Evolutionary conservation across 1,140 invertebrate species (phyloP).

Genomic region (Pogonomyrmex barbatus): DNA sequence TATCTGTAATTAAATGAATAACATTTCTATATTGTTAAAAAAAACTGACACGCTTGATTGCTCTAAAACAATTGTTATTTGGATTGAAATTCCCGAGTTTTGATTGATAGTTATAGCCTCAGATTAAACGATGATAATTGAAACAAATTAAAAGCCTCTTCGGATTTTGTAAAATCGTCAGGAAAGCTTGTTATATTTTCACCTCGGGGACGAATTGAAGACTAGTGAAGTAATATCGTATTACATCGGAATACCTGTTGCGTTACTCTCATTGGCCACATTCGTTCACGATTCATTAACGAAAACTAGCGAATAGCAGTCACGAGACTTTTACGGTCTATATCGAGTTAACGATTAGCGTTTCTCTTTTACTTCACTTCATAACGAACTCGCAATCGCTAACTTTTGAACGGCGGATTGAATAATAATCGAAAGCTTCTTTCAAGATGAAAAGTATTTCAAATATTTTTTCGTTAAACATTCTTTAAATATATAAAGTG

Average conservation of each 20-base stretch:
- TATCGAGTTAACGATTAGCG: conserved; percentile 51
- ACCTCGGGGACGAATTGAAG: conserved; percentile 38
- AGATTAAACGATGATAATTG: conserved; percentile 26
- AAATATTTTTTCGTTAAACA: background rate
- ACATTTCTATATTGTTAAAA: background rate
- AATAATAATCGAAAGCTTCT: background rate
- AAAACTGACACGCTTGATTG: background rate
- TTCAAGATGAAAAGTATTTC: background rate
- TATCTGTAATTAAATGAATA: conserved; percentile 3
- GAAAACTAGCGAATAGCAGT: conserved; percentile 46
- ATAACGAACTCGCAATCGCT: background rate
- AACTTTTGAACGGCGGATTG: conserved; percentile 15
- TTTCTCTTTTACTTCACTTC: conserved; percentile 38
- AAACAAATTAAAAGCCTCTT: conserved; percentile 14
- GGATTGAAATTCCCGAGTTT: background rate
- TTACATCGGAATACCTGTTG: conserved; percentile 64
- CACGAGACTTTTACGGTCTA: conserved; percentile 45
- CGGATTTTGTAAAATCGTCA: conserved; percentile 32
- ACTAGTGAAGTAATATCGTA: conserved; percentile 56
- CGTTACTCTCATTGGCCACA: conserved; percentile 56
- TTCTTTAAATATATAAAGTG: background rate
- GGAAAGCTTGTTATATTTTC: conserved; percentile 45
- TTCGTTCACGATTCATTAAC: conserved; percentile 57
- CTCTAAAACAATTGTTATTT: background rate
- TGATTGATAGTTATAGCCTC: conserved; percentile 8